These are phyloP conservation scores for Premnoplex brunnescens DNA, from an alignment of 2,797 vertebrate species.

Conservation along the genomic window DNA sequence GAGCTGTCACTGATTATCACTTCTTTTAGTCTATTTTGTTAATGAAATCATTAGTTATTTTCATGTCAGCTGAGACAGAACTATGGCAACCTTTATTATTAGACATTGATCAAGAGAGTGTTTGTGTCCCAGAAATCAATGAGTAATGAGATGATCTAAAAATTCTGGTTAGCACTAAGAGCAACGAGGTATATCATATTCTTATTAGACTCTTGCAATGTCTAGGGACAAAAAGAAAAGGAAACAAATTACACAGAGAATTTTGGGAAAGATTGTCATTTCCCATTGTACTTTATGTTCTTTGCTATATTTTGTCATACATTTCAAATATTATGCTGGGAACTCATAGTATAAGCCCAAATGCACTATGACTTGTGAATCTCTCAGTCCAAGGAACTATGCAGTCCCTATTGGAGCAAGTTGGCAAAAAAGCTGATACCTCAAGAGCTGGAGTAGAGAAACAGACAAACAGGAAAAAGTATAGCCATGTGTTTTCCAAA, in stretches of 20 bases:
- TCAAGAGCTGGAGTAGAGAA: background rate
- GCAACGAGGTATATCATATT: background rate
- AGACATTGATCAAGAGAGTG: background rate
- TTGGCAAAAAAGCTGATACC: background rate
- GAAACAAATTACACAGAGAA: background rate
- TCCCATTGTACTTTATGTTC: background rate
- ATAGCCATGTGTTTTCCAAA: background rate
- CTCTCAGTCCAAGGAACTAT: background rate
- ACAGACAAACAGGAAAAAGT: background rate
- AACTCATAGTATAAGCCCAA: background rate
- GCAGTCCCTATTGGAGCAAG: background rate
- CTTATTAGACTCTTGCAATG: background rate
- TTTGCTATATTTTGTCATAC: background rate
- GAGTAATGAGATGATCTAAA: slow-evolving; percentile 7
- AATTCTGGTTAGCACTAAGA: background rate
- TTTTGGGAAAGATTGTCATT: background rate
- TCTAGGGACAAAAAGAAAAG: background rate
- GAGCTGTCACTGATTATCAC: slow-evolving; percentile 30
- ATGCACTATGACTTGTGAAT: background rate
- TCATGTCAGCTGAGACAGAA: slow-evolving; percentile 9
- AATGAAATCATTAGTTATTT: slow-evolving; percentile 48
- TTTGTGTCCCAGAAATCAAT: background rate
- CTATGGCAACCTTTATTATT: slow-evolving; percentile 26
- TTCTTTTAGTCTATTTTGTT: slow-evolving; percentile 30
- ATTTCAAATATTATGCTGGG: background rate